phyloP scores from a whole-genome alignment of 2,113 vertebrate species.

The Synodontis membranacea region DNA sequence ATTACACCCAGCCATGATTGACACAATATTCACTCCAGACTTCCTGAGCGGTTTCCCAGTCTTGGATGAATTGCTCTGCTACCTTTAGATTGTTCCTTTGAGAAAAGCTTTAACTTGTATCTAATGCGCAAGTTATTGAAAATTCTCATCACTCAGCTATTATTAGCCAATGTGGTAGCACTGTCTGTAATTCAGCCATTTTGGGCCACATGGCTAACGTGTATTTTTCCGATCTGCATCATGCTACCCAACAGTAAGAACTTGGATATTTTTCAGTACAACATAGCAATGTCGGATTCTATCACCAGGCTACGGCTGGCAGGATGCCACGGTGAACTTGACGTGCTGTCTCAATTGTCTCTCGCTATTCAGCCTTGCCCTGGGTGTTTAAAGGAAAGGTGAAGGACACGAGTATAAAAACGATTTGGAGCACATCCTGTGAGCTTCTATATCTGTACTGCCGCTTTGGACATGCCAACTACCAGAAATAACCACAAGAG shows the following conservation, averaged over 20 bases:
- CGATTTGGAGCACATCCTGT: constrained; percentile 3
- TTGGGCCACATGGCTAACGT: not conserved
- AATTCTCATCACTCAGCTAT: not conserved
- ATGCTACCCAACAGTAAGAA: not conserved
- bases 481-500: constrained; percentile 19
- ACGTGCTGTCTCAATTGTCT: not conserved
- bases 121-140: not conserved
- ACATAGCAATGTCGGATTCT: not conserved
- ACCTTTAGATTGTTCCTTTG: not conserved
- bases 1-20: constrained; percentile 16
- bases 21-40: not conserved
- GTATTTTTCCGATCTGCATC: not conserved
- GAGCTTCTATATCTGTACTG: constrained; percentile 1
- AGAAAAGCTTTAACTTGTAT: not conserved
- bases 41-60: not conserved
- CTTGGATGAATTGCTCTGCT: not conserved
- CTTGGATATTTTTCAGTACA: not conserved
- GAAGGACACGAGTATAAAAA: constrained; percentile 48
- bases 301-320: not conserved
- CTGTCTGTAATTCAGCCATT: not conserved
- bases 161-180: not conserved
- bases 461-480: not conserved
- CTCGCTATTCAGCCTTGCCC: not conserved
- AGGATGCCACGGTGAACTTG: not conserved
- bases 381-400: constrained; percentile 19